Conservation (phyloP, 2,797 vertebrate species). For the Sparus aurata region DNA sequence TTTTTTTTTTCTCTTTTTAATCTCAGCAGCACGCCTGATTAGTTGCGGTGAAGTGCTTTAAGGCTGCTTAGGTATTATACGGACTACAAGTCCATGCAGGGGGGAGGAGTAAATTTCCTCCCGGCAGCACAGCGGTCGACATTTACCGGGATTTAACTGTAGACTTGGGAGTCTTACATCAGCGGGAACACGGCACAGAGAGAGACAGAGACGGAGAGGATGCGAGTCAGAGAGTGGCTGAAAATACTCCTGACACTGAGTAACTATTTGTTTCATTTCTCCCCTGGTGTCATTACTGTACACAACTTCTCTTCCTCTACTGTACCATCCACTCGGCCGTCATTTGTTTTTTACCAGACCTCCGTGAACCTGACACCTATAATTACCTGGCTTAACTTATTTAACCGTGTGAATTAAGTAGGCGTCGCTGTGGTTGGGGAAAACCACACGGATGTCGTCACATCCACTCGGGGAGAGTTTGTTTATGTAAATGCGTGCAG, state of each 20-base stretch:
- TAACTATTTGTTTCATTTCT: constrained; percentile 46
- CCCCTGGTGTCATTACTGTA: constrained; percentile 17
- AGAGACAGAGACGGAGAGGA: constrained; percentile 5
- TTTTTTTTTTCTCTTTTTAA: not conserved
- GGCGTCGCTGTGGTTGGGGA: constrained; percentile 1
- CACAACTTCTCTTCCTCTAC: constrained; percentile 23
- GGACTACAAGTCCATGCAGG: constrained; percentile 36
- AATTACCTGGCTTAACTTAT: constrained; percentile 42
- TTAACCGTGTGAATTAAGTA: constrained; percentile 13
- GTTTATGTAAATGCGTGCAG: constrained; percentile 27
- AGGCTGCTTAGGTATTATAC: constrained; percentile 46
- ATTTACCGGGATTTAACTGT: constrained; percentile 68
- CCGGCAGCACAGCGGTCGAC: constrained; percentile 56
- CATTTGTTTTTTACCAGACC: constrained; percentile 23
- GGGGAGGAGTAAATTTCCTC: constrained; percentile 44
- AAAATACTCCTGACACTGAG: constrained; percentile 45
- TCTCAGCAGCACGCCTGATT: constrained; percentile 38
- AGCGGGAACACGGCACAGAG: constrained; percentile 40
- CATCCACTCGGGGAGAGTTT: constrained; percentile 22
- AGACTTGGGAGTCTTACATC: constrained; percentile 68
- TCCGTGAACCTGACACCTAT: constrained; percentile 30
- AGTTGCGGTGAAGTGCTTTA: constrained; percentile 41
- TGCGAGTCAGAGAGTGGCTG: constrained; percentile 7
- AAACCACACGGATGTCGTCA: constrained; percentile 6
- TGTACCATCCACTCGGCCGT: constrained; percentile 12